Evolutionary conservation across 2,888 invertebrate genomes (phyloP).

Genomic region (Latrodectus elegans): DNA sequence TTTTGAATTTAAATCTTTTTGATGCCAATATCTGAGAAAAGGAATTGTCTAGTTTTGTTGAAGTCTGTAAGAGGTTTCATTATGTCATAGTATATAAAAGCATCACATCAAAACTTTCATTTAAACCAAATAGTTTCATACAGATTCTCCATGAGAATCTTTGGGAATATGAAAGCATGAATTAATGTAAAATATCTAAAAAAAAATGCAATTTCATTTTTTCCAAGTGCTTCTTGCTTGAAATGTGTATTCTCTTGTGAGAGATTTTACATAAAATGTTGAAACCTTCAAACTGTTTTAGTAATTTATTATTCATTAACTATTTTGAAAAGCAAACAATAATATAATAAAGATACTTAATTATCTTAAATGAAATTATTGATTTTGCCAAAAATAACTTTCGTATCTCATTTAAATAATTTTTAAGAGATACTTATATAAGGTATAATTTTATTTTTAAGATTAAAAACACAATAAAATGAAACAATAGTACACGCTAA

Average conservation of each 20-base stretch:
- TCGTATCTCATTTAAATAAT: too few species aligned
- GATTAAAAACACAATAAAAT: too few species aligned
- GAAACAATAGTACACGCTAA: too few species aligned
- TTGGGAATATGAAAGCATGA: constrained; percentile 7
- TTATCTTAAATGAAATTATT: too few species aligned
- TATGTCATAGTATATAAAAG: constrained; percentile 25
- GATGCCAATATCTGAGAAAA: constrained; percentile 10
- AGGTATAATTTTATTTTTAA: too few species aligned
- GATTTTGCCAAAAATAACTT: too few species aligned
- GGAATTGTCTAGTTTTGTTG: constrained; percentile 12
- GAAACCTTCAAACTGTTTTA: background rate
- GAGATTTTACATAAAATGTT: constrained; percentile 5
- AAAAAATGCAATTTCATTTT: constrained; percentile 4
- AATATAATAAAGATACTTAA: too few species aligned
- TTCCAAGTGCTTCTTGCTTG: constrained; percentile 20
- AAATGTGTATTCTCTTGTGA: constrained; percentile 40
- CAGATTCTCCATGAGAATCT: constrained; percentile 50
- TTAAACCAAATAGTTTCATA: constrained; percentile 15
- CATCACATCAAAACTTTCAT: constrained; percentile 47
- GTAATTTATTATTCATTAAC: too few species aligned
- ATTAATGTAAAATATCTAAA: background rate
- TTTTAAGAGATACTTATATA: too few species aligned
- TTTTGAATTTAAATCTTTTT: background rate
- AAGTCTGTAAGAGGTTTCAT: constrained; percentile 21
- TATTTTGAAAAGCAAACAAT: too few species aligned